phyloP scores from a whole-genome alignment of 1,140 invertebrate genomes.

The Cylas formicarius region DNA sequence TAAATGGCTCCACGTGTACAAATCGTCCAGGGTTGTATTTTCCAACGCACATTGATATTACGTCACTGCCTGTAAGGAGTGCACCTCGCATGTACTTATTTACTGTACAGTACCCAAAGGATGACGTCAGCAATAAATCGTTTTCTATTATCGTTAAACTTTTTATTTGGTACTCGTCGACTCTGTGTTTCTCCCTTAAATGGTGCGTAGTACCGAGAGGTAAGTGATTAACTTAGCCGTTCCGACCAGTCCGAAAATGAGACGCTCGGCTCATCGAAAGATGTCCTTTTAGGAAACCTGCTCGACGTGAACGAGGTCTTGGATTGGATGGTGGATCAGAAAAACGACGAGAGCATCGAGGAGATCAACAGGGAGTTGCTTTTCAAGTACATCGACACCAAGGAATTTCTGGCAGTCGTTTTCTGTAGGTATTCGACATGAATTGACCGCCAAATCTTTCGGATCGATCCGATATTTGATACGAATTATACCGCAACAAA shows the following conservation, averaged over 20 bases:
- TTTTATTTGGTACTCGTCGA: background rate
- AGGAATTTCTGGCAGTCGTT: slow-evolving; percentile 86
- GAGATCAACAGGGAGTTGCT: slow-evolving; percentile 80
- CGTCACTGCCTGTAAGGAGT: slow-evolving; percentile 33
- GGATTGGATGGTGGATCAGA: slow-evolving; percentile 86
- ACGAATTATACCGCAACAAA: too few relatives aligned
- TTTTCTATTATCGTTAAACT: slow-evolving; percentile 33
- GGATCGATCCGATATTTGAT: too few relatives aligned
- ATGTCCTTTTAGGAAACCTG: slow-evolving; percentile 68
- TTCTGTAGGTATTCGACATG: slow-evolving; percentile 87
- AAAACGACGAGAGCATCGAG: slow-evolving; percentile 88
- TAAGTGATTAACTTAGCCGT: background rate
- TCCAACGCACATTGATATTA: slow-evolving; percentile 2
- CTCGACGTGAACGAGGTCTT: slow-evolving; percentile 77
- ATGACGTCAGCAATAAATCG: slow-evolving; percentile 31
- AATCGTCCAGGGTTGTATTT: slow-evolving; percentile 16
- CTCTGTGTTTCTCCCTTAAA: background rate
- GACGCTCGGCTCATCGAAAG: background rate
- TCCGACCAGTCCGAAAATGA: background rate
- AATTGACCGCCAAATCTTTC: too few relatives aligned
- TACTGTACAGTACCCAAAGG: slow-evolving; percentile 20
- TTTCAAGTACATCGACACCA: slow-evolving; percentile 79
- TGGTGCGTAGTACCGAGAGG: background rate
- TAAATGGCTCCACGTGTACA: slow-evolving; percentile 17
- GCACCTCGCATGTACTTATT: slow-evolving; percentile 36